Evolutionary conservation across 1,140 invertebrate genomes (phyloP).

Genomic region (Pseudobourletiella spinata): DNA sequence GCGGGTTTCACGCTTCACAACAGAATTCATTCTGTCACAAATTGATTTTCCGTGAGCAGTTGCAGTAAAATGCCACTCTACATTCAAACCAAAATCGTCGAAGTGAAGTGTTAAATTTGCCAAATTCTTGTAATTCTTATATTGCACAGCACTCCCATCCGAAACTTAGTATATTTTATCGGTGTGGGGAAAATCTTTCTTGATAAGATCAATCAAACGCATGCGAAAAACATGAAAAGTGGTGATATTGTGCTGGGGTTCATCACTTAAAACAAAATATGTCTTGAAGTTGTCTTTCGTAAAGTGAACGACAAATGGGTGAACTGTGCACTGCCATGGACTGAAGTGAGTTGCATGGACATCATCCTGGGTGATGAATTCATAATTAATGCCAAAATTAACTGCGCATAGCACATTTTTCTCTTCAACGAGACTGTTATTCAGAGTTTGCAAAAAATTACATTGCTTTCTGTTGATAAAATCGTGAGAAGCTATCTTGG

Average conservation of each 20-base stretch:
- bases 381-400: slow-evolving; percentile 40
- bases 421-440: no score
- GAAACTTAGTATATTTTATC: background rate
- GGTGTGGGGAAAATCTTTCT: background rate
- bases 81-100: background rate
- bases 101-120: background rate
- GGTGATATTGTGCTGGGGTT: slow-evolving; percentile 24
- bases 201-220: background rate
- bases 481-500: no score
- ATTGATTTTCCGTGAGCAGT: slow-evolving; percentile 8
- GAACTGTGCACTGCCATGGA: slow-evolving; percentile 38
- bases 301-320: slow-evolving; percentile 35
- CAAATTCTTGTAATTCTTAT: slow-evolving; percentile 16
- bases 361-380: slow-evolving; percentile 37
- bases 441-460: no score
- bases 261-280: slow-evolving; percentile 25
- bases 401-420: no score
- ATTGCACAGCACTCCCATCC: slow-evolving; percentile 7
- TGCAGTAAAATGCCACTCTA: slow-evolving; percentile 5
- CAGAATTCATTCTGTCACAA: background rate
- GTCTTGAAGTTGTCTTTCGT: background rate
- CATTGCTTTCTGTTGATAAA: no score
- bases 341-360: slow-evolving; percentile 37
- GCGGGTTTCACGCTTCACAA: background rate
- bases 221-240: slow-evolving; percentile 27